A percentile compares a stretch with the other conserved stretches of the same genome.
These are phyloP conservation scores for Desmodus rotundus DNA, from an alignment of 2,113 vertebrate genomes.

Conservation along the genomic window DNA sequence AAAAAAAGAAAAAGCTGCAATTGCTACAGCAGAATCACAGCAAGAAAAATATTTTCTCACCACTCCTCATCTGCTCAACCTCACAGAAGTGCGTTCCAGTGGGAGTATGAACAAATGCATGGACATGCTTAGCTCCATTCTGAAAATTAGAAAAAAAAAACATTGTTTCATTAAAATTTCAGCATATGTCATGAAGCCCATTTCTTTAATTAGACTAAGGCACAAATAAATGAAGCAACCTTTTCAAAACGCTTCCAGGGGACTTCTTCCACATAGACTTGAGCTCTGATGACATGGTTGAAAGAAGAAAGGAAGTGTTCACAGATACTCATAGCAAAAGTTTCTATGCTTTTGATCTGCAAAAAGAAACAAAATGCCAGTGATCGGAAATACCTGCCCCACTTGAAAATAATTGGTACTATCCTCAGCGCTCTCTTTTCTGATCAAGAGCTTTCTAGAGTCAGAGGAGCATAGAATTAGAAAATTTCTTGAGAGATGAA, in stretches of 20 bases:
- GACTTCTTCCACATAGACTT: constrained; percentile 84
- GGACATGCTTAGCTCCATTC: constrained; percentile 85
- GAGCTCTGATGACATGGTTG: constrained; percentile 84
- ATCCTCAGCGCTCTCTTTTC: not conserved
- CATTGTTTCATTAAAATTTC: not conserved
- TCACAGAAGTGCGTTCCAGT: constrained; percentile 87
- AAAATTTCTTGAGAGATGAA: not conserved
- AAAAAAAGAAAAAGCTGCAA: not conserved
- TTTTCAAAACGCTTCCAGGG: constrained; percentile 90
- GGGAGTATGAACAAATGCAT: constrained; percentile 87
- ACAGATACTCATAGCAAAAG: constrained; percentile 87
- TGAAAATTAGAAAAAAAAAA: constrained; percentile 67
- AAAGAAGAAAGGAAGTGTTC: constrained; percentile 89
- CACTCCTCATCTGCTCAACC: constrained; percentile 83
- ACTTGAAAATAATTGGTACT: not conserved
- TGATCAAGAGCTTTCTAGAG: not conserved
- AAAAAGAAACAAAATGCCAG: constrained; percentile 26
- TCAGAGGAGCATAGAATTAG: not conserved
- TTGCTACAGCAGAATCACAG: not conserved
- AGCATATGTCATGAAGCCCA: not conserved
- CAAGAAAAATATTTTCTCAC: constrained; percentile 73
- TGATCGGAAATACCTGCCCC: not conserved
- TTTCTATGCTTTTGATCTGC: constrained; percentile 88
- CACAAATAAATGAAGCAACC: constrained; percentile 72
- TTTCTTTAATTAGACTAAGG: constrained; percentile 19